Conservation (phyloP, 2,888 invertebrate species). For the Drosophila paranaensis region DNA sequence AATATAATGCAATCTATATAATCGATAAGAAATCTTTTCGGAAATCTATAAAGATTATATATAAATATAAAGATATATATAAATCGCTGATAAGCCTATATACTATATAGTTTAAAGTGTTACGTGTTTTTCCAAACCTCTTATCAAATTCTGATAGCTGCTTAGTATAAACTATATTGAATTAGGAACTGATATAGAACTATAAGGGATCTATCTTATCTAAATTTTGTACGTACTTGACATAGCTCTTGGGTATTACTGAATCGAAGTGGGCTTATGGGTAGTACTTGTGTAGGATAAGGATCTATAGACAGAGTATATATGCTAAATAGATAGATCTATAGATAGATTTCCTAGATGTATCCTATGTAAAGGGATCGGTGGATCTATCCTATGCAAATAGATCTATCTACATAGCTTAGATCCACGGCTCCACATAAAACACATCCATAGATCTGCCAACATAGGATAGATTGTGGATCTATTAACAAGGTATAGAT, state of each 20-base stretch:
- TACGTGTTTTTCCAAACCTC: background rate
- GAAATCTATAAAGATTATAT: background rate
- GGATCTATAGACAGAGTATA: background rate
- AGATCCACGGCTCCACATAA: no score
- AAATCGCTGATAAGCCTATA: no score
- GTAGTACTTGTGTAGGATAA: background rate
- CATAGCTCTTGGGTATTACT: no score
- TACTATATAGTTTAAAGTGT: background rate
- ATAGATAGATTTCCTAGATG: no score
- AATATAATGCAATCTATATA: no score
- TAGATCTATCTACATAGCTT: no score
- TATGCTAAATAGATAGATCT: background rate
- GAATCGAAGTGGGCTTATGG: no score
- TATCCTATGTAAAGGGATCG: no score
- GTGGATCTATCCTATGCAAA: no score
- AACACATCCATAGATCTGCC: no score
- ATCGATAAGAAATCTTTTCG: background rate
- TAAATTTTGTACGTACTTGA: background rate
- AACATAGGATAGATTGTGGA: no score
- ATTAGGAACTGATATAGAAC: background rate
- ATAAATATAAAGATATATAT: background rate
- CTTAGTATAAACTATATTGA: background rate
- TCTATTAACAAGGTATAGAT: no score
- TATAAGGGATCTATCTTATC: constrained; percentile 2
- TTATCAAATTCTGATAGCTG: background rate